Conservation (phyloP, 2,888 invertebrate genomes). For the Cephus pulcher region DNA sequence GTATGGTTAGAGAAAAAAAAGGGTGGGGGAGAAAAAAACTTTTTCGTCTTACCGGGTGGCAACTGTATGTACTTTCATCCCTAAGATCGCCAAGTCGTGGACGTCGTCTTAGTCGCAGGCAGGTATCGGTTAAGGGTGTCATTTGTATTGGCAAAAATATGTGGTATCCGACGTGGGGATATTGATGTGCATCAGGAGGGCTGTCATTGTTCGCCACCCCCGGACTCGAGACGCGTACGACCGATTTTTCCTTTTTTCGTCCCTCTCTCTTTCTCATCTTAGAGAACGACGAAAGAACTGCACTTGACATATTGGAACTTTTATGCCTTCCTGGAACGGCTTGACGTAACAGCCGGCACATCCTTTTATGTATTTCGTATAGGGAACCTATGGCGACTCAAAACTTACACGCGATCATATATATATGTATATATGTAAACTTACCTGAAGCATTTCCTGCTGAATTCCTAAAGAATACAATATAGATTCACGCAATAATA, state of each 20-base stretch:
- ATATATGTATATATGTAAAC: too few species aligned
- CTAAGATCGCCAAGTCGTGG: too few species aligned
- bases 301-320: constrained; percentile 61
- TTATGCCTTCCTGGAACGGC: constrained; percentile 51
- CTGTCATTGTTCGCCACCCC: constrained; percentile 52
- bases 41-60: too few species aligned
- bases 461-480: too few species aligned
- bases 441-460: too few species aligned
- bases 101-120: constrained; percentile 14
- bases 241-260: constrained; percentile 17
- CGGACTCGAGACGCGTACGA: constrained; percentile 32
- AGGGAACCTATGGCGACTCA: too few species aligned
- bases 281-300: constrained; percentile 40
- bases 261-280: constrained; percentile 14
- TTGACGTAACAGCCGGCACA: constrained; percentile 55
- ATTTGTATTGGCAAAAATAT: constrained; percentile 55
- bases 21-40: too few species aligned
- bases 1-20: too few species aligned
- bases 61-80: too few species aligned
- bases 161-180: constrained; percentile 49
- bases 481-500: too few species aligned
- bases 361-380: constrained; percentile 44
- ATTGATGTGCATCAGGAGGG: constrained; percentile 50
- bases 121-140: constrained; percentile 46
- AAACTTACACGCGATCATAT: too few species aligned